Percentiles rank a stretch among this genome's conserved stretches.
These are phyloP conservation scores for Cantharis rufa DNA, from an alignment of 2,888 invertebrate genomes.

Conservation along the genomic window DNA sequence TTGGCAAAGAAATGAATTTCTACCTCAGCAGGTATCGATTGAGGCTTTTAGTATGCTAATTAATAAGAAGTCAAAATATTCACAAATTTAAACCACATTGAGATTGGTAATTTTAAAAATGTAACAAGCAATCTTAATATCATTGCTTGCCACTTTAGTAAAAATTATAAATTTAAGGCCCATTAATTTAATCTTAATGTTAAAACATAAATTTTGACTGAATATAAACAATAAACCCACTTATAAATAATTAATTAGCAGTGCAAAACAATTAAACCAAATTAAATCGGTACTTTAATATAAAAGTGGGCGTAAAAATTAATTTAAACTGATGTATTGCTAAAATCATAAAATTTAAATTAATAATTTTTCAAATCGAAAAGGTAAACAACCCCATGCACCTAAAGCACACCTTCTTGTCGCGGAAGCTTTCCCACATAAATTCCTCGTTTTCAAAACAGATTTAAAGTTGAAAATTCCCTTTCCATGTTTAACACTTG, in stretches of 20 bases:
- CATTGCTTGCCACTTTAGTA: not conserved
- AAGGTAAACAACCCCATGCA: not conserved
- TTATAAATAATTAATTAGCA: not conserved
- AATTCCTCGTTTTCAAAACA: constrained; percentile 4
- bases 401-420: not conserved
- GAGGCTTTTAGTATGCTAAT: too few relatives aligned
- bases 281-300: not conserved
- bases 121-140: not conserved
- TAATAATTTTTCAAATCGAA: not conserved
- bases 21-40: too few relatives aligned
- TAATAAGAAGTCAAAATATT: too few relatives aligned
- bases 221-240: not conserved
- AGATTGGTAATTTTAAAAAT: not conserved
- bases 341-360: not conserved
- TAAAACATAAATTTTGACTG: not conserved
- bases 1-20: too few relatives aligned
- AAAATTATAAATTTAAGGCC: not conserved
- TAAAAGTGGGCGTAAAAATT: not conserved
- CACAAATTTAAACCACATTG: not conserved
- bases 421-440: constrained; percentile 14
- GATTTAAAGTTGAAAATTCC: constrained; percentile 15
- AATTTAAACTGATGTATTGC: not conserved
- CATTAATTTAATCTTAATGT: not conserved
- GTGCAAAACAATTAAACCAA: not conserved
- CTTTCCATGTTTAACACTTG: constrained; percentile 28